Conservation (phyloP, 2,113 vertebrate genomes). For the Candoia aspera region DNA sequence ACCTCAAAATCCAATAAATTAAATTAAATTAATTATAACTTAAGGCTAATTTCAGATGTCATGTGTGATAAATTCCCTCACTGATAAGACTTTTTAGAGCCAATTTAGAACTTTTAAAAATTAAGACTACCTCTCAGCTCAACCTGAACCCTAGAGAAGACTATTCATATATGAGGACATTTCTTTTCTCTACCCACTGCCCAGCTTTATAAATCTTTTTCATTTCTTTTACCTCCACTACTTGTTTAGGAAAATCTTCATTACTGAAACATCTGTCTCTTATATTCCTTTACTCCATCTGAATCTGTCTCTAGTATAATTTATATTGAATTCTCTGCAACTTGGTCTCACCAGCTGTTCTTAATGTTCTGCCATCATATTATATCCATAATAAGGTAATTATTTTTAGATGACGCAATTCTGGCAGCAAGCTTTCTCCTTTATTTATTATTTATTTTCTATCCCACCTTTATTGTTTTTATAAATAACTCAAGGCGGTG, state of each 20-base stretch:
- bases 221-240: not conserved
- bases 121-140: not conserved
- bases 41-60: not conserved
- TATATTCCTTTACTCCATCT: not conserved
- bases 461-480: too few species aligned
- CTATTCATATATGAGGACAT: not conserved
- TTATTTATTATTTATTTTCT: too few species aligned
- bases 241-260: not conserved
- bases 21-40: not conserved
- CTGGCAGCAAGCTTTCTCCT: not conserved
- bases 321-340: not conserved
- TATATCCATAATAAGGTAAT: not conserved
- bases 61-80: not conserved
- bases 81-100: not conserved
- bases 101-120: not conserved
- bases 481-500: too few species aligned
- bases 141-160: not conserved
- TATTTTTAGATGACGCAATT: not conserved
- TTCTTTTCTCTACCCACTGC: not conserved
- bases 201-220: not conserved
- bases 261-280: not conserved
- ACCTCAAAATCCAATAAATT: not conserved
- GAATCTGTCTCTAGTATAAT: not conserved
- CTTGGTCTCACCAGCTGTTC: not conserved
- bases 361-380: not conserved